Evolutionary conservation across 1,140 invertebrate species (phyloP).

Genomic region (Melitaea cinxia): DNA sequence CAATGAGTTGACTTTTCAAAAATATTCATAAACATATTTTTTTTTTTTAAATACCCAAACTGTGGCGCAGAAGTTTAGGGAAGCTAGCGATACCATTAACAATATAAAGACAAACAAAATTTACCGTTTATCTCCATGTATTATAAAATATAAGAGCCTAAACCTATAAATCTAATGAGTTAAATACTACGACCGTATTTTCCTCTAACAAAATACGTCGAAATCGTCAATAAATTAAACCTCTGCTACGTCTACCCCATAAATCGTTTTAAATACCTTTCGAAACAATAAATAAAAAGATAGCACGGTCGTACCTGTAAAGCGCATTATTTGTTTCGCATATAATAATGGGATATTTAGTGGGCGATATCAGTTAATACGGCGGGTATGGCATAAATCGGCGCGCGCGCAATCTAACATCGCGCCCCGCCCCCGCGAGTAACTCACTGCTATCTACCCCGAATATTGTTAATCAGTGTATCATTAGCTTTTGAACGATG

Average conservation of each 20-base stretch:
- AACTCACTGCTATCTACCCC: slow-evolving; percentile 76
- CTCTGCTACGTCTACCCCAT: slow-evolving; percentile 36
- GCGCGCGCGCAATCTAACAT: slow-evolving; percentile 69
- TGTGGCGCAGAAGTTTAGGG: too few relatives aligned
- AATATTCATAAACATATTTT: too few relatives aligned
- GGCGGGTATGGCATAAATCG: slow-evolving; percentile 72
- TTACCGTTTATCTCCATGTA: background rate
- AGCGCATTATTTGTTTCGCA: slow-evolving; percentile 76
- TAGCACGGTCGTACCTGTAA: slow-evolving; percentile 46
- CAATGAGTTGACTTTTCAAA: too few relatives aligned
- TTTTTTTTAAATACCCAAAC: too few relatives aligned
- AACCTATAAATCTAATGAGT: slow-evolving; percentile 4
- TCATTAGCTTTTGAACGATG: slow-evolving; percentile 61
- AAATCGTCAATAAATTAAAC: slow-evolving; percentile 25
- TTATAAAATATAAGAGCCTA: background rate
- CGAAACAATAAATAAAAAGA: slow-evolving; percentile 69
- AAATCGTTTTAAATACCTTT: slow-evolving; percentile 59
- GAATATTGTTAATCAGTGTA: slow-evolving; percentile 81
- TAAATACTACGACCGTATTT: slow-evolving; percentile 15
- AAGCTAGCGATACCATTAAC: too few relatives aligned
- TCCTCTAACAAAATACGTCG: slow-evolving; percentile 23
- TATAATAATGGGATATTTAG: slow-evolving; percentile 79
- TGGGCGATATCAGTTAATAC: slow-evolving; percentile 75
- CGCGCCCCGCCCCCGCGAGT: slow-evolving; percentile 66
- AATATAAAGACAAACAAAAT: background rate